These are phyloP conservation scores for Rhopalosiphum nymphaeae DNA, from an alignment of 2,888 invertebrate genomes.

Conservation along the genomic window DNA sequence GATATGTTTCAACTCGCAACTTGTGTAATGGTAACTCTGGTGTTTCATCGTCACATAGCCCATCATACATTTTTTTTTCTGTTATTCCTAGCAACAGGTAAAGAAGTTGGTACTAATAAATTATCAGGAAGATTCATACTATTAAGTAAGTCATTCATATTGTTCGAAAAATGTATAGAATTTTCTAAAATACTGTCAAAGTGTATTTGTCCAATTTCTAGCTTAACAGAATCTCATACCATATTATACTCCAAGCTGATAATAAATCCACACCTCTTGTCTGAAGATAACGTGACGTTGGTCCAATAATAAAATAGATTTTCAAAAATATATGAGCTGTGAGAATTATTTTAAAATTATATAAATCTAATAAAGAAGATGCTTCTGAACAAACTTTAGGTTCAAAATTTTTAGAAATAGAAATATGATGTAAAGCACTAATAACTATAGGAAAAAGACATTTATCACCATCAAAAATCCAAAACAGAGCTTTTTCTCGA, in stretches of 20 bases:
- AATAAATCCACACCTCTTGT: not conserved
- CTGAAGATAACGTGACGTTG: not conserved
- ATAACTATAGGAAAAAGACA: not conserved
- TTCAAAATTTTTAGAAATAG: not conserved
- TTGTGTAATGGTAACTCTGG: too few species aligned
- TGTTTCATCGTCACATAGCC: too few species aligned
- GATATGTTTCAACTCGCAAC: too few species aligned
- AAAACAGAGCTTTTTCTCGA: not conserved
- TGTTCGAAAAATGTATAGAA: too few species aligned
- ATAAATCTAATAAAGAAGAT: not conserved
- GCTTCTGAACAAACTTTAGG: not conserved
- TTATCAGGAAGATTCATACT: not conserved
- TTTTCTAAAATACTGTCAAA: too few species aligned
- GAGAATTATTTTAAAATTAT: not conserved
- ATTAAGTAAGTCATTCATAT: not conserved
- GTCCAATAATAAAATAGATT: not conserved
- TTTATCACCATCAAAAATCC: not conserved
- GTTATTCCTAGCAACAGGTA: too few species aligned
- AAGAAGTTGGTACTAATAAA: not conserved
- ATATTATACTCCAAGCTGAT: not conserved
- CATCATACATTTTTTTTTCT: too few species aligned
- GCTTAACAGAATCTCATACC: not conserved
- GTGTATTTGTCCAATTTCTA: not conserved
- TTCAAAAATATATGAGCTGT: not conserved
- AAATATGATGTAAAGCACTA: constrained; percentile 8